phyloP scores from a whole-genome alignment of 2,113 vertebrate species.

The Leucopsar rothschildi region DNA sequence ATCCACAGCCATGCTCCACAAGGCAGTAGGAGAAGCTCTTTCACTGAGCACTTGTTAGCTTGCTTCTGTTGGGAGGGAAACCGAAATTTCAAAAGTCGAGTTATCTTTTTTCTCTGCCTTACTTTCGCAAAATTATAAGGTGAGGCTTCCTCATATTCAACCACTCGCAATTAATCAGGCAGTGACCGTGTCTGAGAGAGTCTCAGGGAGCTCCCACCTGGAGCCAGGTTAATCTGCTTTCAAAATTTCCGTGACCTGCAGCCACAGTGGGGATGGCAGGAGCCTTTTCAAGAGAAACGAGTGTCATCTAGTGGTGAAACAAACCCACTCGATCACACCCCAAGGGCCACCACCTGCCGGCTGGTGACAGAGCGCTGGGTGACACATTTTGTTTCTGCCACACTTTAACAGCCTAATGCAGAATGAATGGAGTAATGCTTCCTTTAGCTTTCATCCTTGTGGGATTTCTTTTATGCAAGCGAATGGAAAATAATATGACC shows the following conservation, averaged over 20 bases:
- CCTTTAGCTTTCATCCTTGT: not conserved
- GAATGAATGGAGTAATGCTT: not conserved
- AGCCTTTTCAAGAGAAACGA: not conserved
- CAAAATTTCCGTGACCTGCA: not conserved
- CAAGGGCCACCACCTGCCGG: not conserved
- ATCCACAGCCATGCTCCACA: not conserved
- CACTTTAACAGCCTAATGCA: not conserved
- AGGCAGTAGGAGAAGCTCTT: not conserved
- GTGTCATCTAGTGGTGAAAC: slow-evolving; percentile 39
- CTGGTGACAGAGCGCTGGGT: not conserved
- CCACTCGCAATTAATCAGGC: not conserved
- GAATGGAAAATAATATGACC: not conserved
- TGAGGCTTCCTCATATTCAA: not conserved
- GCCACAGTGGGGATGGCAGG: not conserved
- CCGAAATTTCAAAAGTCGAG: not conserved
- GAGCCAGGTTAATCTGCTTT: not conserved
- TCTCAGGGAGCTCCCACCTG: not conserved
- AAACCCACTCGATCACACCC: not conserved
- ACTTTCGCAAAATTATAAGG: not conserved
- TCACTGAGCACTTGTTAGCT: rapidly evolving
- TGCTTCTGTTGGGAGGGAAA: not conserved
- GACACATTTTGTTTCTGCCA: not conserved
- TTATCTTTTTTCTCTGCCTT: not conserved
- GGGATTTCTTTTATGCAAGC: not conserved
- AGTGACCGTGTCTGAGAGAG: not conserved